Evolutionary conservation across 2,797 vertebrate species (phyloP).

Genomic region (Synaphobranchus kaupii): DNA sequence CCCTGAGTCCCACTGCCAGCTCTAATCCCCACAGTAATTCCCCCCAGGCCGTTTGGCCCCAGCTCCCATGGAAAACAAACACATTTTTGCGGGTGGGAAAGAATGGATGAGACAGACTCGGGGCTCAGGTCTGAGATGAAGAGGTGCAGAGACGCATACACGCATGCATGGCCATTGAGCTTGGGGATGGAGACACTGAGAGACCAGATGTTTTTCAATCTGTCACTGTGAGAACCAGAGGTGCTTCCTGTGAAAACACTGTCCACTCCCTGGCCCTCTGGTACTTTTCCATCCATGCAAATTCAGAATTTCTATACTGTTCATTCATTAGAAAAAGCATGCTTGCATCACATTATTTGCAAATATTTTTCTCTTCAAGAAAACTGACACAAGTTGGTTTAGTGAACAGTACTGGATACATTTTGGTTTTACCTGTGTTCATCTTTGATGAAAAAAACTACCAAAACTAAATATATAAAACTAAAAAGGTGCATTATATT

Average conservation of each 20-base stretch:
- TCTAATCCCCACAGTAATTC: conserved; percentile 40
- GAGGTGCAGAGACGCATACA: conserved; percentile 48
- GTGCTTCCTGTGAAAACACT: conserved; percentile 68
- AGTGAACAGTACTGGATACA: neutral
- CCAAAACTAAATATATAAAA: too few relatives aligned
- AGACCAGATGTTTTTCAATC: conserved; percentile 61
- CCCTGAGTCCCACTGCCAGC: conserved; percentile 30
- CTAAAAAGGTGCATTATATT: too few relatives aligned
- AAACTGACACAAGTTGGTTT: neutral
- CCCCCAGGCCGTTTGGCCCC: conserved; percentile 31
- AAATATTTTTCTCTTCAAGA: neutral
- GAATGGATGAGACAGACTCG: conserved; percentile 15
- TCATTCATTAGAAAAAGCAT: conserved; percentile 39
- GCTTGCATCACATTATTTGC: conserved; percentile 39
- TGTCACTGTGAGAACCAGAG: conserved; percentile 57
- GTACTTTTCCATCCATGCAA: conserved; percentile 66
- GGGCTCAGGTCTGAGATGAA: conserved; percentile 22
- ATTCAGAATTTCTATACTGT: neutral
- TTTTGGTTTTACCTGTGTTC: neutral
- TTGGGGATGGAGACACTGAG: conserved; percentile 42
- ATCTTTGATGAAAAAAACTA: neutral
- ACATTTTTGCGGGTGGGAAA: conserved; percentile 44
- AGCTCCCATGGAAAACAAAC: conserved; percentile 49
- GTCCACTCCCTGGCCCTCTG: conserved; percentile 57
- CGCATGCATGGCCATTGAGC: conserved; percentile 47